These are phyloP conservation scores for Tuberolachnus salignus DNA, from an alignment of 2,888 invertebrate genomes.

Conservation along the genomic window DNA sequence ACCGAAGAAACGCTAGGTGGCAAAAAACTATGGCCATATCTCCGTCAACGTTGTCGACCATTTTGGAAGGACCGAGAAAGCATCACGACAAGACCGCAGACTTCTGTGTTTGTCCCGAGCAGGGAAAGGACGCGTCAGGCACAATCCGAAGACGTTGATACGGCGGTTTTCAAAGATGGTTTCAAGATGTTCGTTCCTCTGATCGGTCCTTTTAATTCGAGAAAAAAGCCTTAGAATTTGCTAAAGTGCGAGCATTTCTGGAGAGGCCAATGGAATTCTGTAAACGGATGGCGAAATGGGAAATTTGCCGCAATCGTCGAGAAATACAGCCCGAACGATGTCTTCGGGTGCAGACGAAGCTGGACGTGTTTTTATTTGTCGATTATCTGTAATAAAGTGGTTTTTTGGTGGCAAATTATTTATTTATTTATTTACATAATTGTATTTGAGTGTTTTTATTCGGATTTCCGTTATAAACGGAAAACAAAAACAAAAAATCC, in stretches of 20 bases:
- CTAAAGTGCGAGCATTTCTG: neutral
- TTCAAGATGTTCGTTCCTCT: constrained; percentile 17
- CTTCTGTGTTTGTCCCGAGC: constrained; percentile 12
- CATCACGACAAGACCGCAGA: constrained; percentile 6
- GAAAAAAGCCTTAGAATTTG: neutral
- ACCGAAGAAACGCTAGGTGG: constrained; percentile 20
- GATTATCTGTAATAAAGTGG: no score
- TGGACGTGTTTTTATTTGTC: no score
- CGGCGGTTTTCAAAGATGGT: constrained; percentile 2
- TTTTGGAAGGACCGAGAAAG: constrained; percentile 18
- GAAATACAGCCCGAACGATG: no score
- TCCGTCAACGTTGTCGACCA: constrained; percentile 14
- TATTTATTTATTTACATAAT: no score
- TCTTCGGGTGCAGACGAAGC: no score
- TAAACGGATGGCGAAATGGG: neutral
- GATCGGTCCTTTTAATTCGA: neutral
- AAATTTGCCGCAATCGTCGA: neutral
- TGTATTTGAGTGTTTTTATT: no score
- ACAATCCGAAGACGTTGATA: constrained; percentile 11
- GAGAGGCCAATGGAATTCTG: no score
- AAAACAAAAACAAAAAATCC: no score
- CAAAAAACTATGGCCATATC: constrained; percentile 30
- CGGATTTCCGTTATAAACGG: no score
- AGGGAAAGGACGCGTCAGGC: neutral
- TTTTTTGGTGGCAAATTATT: no score